A percentile compares a stretch with the other conserved stretches of the same genome.
These are phyloP conservation scores for Leptopilina clavipes DNA, from an alignment of 1,140 invertebrate species.

Conservation along the genomic window DNA sequence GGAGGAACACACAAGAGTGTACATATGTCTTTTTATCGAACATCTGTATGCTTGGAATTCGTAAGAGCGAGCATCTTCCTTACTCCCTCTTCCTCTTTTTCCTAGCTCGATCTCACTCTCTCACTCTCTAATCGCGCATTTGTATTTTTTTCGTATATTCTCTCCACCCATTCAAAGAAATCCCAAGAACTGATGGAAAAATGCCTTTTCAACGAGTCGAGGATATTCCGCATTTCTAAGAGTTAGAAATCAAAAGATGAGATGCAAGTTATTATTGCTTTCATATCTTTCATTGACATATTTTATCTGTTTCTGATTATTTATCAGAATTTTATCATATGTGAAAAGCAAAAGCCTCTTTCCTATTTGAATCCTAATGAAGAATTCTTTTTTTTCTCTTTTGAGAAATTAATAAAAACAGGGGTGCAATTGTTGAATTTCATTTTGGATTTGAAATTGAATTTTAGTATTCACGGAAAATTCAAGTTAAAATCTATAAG, in stretches of 20 bases:
- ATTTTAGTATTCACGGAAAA: no score
- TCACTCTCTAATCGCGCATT: conserved; percentile 30
- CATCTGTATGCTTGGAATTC: conserved; percentile 60
- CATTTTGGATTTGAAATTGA: no score
- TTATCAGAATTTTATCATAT: no score
- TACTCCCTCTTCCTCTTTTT: conserved; percentile 27
- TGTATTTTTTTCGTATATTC: conserved; percentile 34
- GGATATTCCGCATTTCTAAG: conserved; percentile 31
- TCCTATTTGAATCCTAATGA: no score
- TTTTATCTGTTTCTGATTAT: background rate
- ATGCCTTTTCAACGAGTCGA: conserved; percentile 5
- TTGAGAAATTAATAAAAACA: no score
- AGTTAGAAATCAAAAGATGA: conserved; percentile 29
- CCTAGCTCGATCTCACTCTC: conserved; percentile 10
- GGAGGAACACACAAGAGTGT: conserved; percentile 51
- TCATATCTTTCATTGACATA: conserved; percentile 12
- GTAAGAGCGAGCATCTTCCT: conserved; percentile 53
- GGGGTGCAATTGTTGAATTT: no score
- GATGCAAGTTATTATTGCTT: conserved; percentile 33
- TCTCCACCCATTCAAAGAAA: conserved; percentile 16
- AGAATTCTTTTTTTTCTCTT: no score
- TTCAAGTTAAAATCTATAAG: no score
- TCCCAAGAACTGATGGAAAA: background rate
- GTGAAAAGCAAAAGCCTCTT: no score
- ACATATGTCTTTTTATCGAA: conserved; percentile 59